A percentile compares a stretch with the other conserved stretches of the same genome.
These are phyloP conservation scores for Centrocercus urophasianus DNA, from an alignment of 2,113 vertebrate species.

Conservation along the genomic window DNA sequence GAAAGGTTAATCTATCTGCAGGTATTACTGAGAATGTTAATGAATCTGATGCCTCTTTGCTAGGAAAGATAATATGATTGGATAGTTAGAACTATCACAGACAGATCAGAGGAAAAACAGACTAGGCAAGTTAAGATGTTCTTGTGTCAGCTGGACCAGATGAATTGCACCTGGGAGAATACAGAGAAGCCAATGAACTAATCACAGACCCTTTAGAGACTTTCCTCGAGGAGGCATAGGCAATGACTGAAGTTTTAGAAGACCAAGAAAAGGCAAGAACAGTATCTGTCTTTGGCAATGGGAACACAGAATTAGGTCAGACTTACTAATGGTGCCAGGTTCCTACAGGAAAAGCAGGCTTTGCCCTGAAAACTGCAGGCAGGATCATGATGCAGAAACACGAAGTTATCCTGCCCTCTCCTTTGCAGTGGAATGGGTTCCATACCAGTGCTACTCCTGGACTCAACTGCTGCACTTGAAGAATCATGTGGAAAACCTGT, in stretches of 20 bases:
- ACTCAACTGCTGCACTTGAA: neutral
- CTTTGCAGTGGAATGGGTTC: neutral
- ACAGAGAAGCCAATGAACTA: constrained; percentile 6
- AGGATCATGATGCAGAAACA: neutral
- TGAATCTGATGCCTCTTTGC: neutral
- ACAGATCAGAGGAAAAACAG: constrained; percentile 36
- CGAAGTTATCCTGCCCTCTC: neutral
- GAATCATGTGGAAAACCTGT: neutral
- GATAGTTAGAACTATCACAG: neutral
- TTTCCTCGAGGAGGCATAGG: constrained; percentile 30
- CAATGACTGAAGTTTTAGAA: neutral
- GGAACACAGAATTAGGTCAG: neutral
- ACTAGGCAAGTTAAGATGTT: neutral
- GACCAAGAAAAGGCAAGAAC: neutral
- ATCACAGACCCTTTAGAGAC: constrained; percentile 19
- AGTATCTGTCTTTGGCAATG: neutral
- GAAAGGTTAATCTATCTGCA: neutral
- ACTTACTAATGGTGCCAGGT: neutral
- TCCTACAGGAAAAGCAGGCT: neutral
- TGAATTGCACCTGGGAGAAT: constrained; percentile 57
- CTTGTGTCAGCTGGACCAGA: constrained; percentile 37
- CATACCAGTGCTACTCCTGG: neutral
- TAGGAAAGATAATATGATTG: neutral
- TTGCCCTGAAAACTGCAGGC: neutral
- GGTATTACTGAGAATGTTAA: neutral